Conservation (phyloP, 2,113 vertebrate species). For the Cheirogaleus medius region DNA sequence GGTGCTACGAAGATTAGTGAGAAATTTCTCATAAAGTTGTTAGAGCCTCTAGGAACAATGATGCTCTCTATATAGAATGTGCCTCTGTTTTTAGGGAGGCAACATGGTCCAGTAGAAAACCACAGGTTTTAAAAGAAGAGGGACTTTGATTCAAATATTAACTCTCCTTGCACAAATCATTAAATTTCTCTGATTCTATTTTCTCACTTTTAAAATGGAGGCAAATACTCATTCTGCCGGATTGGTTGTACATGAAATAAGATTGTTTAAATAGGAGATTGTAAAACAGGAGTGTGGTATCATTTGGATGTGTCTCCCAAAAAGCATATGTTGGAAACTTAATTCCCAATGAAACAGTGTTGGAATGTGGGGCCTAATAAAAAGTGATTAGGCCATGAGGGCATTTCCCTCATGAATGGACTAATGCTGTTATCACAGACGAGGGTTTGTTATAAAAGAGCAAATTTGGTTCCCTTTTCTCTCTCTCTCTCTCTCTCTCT, state of each 20-base stretch:
- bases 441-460: not conserved
- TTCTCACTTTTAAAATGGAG: slow-evolving; percentile 3
- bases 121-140: not conserved
- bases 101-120: not conserved
- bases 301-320: not conserved
- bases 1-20: not conserved
- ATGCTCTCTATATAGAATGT: no score
- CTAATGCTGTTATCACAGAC: not conserved
- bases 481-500: no score
- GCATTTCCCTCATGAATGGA: not conserved
- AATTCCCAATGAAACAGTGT: not conserved
- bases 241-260: not conserved
- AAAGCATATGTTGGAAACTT: not conserved
- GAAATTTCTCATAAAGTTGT: not conserved
- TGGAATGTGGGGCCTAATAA: not conserved
- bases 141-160: not conserved
- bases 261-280: not conserved
- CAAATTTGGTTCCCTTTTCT: not conserved
- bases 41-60: not conserved
- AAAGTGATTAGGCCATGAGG: not conserved
- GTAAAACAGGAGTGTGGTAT: not conserved
- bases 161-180: not conserved
- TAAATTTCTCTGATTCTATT: not conserved
- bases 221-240: not conserved
- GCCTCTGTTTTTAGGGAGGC: not conserved